Conservation (phyloP, 2,797 vertebrate genomes). For the Phoeniculus purpureus region DNA sequence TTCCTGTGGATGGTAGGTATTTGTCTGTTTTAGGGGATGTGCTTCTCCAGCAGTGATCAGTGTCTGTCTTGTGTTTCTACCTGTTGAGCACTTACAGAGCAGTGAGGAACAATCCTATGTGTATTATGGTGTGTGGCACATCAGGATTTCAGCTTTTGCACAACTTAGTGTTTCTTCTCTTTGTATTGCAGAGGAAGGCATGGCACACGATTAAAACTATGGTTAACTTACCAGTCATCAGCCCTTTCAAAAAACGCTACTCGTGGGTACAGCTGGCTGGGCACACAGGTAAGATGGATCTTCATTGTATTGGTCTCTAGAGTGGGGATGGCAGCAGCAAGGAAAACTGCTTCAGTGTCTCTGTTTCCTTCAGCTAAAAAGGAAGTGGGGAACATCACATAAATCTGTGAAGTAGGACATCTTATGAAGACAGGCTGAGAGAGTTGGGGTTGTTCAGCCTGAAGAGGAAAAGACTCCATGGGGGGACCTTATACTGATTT, state of each 20-base stretch:
- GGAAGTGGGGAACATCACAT: neutral
- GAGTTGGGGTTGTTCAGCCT: too few species aligned
- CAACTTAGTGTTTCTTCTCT: conserved; percentile 28
- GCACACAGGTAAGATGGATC: conserved; percentile 87
- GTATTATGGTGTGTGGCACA: neutral
- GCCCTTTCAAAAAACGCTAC: conserved; percentile 89
- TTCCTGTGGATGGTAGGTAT: neutral
- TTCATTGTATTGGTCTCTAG: neutral
- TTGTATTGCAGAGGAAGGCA: conserved; percentile 83
- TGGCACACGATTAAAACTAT: conserved; percentile 96
- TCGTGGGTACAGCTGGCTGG: conserved; percentile 97
- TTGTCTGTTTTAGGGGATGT: neutral
- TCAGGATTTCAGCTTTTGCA: neutral
- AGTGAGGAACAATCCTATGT: neutral
- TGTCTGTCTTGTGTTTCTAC: neutral
- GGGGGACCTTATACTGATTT: too few species aligned
- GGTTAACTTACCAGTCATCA: conserved; percentile 90
- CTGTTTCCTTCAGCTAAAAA: neutral
- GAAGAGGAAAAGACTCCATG: too few species aligned
- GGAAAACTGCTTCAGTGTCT: neutral
- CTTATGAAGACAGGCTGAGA: neutral
- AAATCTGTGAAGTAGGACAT: neutral
- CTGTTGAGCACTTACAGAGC: neutral
- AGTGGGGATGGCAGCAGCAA: neutral
- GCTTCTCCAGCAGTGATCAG: neutral